phyloP scores from a whole-genome alignment of 2,113 vertebrate genomes.

The Ceuthmochares aereus region DNA sequence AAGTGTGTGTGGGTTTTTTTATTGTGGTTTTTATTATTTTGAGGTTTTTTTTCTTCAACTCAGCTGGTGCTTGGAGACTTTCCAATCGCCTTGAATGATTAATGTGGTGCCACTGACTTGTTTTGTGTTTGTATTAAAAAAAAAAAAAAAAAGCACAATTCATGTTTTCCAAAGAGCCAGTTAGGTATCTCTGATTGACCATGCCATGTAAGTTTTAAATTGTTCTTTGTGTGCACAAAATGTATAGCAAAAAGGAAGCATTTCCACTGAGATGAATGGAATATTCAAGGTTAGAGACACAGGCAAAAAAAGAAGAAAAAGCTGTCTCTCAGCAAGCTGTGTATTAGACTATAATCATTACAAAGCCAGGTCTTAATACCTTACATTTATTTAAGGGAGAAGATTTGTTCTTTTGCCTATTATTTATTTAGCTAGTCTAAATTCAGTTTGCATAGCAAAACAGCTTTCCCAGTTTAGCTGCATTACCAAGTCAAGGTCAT shows the following conservation, averaged over 20 bases:
- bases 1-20: background rate
- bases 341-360: slow-evolving; percentile 30
- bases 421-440: slow-evolving; percentile 44
- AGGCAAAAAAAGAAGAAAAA: background rate
- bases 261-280: slow-evolving; percentile 46
- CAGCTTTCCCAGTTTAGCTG: slow-evolving; percentile 33
- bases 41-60: background rate
- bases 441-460: slow-evolving; percentile 59
- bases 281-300: slow-evolving; percentile 22
- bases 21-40: background rate
- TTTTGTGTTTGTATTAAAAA: slow-evolving; percentile 52
- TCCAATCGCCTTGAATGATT: slow-evolving; percentile 55
- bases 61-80: slow-evolving; percentile 33
- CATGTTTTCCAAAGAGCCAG: slow-evolving; percentile 43
- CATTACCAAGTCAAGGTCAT: slow-evolving; percentile 44
- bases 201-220: slow-evolving; percentile 39
- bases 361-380: slow-evolving; percentile 39
- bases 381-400: slow-evolving; percentile 30
- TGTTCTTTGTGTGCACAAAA: slow-evolving; percentile 43
- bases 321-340: background rate
- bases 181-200: slow-evolving; percentile 40
- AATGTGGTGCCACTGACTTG: slow-evolving; percentile 67
- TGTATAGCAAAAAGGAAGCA: slow-evolving; percentile 21
- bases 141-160: background rate
- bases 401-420: slow-evolving; percentile 29